These are phyloP conservation scores for Pseudorectes ferrugineus DNA, from an alignment of 2,113 vertebrate species.

Conservation along the genomic window DNA sequence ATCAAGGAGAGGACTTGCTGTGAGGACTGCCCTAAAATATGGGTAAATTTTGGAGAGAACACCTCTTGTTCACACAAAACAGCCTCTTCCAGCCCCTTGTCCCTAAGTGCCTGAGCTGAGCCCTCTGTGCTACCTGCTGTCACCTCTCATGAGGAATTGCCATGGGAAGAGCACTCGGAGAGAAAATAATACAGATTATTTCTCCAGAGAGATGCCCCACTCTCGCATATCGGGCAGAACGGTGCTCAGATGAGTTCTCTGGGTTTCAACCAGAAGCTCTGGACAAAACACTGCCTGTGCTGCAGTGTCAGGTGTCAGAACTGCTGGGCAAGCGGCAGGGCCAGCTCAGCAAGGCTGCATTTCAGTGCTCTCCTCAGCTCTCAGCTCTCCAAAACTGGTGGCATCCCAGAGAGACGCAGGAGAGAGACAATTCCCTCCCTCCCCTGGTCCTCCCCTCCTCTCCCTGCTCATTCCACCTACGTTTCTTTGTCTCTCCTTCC, in stretches of 20 bases:
- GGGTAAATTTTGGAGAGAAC: background rate
- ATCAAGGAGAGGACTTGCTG: background rate
- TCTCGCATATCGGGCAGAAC: background rate
- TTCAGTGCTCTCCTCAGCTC: background rate
- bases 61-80: background rate
- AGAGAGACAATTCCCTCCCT: background rate
- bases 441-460: background rate
- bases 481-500: background rate
- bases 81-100: background rate
- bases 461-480: background rate
- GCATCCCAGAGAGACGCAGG: background rate
- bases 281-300: background rate
- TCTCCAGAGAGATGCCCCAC: background rate
- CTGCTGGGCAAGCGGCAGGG: background rate
- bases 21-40: background rate
- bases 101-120: background rate
- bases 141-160: background rate
- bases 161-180: background rate
- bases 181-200: background rate
- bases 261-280: background rate
- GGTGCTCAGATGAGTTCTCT: background rate
- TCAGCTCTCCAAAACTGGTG: background rate
- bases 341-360: background rate
- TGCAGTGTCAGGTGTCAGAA: background rate
- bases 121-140: background rate